These are phyloP conservation scores for Chanos chanos DNA, from an alignment of 2,797 vertebrate species.

Conservation along the genomic window DNA sequence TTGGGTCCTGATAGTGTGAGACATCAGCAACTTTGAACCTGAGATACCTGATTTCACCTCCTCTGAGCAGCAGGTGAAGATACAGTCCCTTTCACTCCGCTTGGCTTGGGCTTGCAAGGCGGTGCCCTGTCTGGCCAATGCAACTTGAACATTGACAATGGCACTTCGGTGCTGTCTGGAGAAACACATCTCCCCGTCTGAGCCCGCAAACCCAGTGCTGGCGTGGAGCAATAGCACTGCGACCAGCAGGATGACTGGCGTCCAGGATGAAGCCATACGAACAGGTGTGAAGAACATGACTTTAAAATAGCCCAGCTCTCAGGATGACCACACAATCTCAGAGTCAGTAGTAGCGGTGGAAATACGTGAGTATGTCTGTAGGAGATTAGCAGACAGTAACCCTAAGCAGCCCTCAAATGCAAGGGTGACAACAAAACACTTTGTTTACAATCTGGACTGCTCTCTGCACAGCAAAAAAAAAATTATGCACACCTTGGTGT, in stretches of 20 bases:
- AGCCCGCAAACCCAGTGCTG: not conserved
- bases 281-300: slow-evolving; percentile 16
- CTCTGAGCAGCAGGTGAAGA: slow-evolving; percentile 70
- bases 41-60: slow-evolving; percentile 61
- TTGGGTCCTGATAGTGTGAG: too few relatives aligned
- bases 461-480: too few relatives aligned
- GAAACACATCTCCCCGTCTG: slow-evolving; percentile 65
- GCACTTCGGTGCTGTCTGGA: slow-evolving; percentile 65
- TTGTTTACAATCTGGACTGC: too few relatives aligned
- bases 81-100: slow-evolving; percentile 63
- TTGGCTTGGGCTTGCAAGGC: slow-evolving; percentile 47
- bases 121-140: slow-evolving; percentile 31
- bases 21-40: not conserved
- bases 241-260: slow-evolving; percentile 20
- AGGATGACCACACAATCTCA: slow-evolving; percentile 18
- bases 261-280: slow-evolving; percentile 12
- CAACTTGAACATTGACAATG: slow-evolving; percentile 52
- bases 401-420: too few relatives aligned
- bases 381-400: too few relatives aligned
- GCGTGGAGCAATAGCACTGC: slow-evolving; percentile 22
- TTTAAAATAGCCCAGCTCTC: slow-evolving; percentile 3
- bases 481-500: too few relatives aligned
- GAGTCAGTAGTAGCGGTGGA: not conserved
- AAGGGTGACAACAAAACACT: too few relatives aligned
- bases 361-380: too few relatives aligned